phyloP scores from a whole-genome alignment of 2,888 invertebrate genomes.

The Panzeria rudis region DNA sequence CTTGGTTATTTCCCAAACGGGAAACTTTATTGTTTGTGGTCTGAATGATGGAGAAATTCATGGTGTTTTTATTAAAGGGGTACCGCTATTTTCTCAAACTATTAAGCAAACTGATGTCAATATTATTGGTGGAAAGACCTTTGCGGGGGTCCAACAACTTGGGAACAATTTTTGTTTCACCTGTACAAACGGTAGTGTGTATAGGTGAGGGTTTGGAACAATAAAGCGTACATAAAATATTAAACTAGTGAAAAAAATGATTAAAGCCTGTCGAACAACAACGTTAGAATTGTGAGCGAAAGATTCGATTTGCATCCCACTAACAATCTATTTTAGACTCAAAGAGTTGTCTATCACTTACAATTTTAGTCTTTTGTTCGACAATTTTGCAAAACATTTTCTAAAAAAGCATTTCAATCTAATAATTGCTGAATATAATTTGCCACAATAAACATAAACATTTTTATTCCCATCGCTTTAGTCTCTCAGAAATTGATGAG shows the following conservation, averaged over 20 bases:
- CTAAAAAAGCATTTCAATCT: no score
- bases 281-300: no score
- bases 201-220: slow-evolving; percentile 76
- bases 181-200: slow-evolving; percentile 81
- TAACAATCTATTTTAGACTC: background rate
- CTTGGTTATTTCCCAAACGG: slow-evolving; percentile 79
- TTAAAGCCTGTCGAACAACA: no score
- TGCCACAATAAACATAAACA: no score
- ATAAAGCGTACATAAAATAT: background rate
- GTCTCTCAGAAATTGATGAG: slow-evolving; percentile 81
- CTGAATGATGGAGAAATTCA: slow-evolving; percentile 82
- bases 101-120: slow-evolving; percentile 79
- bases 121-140: slow-evolving; percentile 75
- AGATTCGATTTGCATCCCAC: no score
- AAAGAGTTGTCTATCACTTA: no score
- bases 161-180: slow-evolving; percentile 77
- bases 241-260: no score
- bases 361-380: no score
- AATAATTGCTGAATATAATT: no score
- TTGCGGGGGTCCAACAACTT: slow-evolving; percentile 79
- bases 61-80: slow-evolving; percentile 81
- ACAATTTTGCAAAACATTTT: no score
- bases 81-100: slow-evolving; percentile 80
- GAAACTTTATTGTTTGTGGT: slow-evolving; percentile 81
- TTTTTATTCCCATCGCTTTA: slow-evolving; percentile 44